phyloP scores from a whole-genome alignment of 2,888 invertebrate species.

The Lypha dubia region DNA sequence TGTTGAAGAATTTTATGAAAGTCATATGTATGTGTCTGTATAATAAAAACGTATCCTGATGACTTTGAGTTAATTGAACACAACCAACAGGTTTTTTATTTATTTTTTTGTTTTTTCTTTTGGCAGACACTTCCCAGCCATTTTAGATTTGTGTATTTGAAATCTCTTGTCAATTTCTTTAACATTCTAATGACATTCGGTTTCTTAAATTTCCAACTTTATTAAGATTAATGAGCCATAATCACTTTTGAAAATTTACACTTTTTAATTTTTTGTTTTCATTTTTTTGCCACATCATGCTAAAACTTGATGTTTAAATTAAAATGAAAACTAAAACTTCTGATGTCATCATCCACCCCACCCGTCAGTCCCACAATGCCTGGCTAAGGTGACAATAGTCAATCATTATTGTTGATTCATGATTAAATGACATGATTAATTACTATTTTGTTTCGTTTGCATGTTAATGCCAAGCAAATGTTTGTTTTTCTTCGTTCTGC shows the following conservation, averaged over 20 bases:
- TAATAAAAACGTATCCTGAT: background rate
- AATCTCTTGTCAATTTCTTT: slow-evolving; percentile 65
- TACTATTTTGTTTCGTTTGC: slow-evolving; percentile 32
- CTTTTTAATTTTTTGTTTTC: slow-evolving; percentile 40
- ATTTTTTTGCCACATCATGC: slow-evolving; percentile 55
- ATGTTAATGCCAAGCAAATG: background rate
- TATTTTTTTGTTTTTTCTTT: background rate
- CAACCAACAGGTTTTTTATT: slow-evolving; percentile 58
- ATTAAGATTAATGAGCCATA: slow-evolving; percentile 75
- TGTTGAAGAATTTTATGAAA: slow-evolving; percentile 25
- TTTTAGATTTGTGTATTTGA: slow-evolving; percentile 38
- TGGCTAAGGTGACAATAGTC: slow-evolving; percentile 63
- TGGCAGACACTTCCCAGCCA: slow-evolving; percentile 5
- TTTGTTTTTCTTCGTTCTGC: background rate
- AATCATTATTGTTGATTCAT: slow-evolving; percentile 32
- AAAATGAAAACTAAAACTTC: slow-evolving; percentile 31
- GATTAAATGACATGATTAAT: slow-evolving; percentile 65
- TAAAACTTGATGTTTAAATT: slow-evolving; percentile 61
- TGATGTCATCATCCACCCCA: background rate
- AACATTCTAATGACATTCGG: slow-evolving; percentile 73
- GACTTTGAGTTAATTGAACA: background rate
- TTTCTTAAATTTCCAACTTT: slow-evolving; percentile 70
- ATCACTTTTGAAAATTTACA: slow-evolving; percentile 25
- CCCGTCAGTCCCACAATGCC: background rate
- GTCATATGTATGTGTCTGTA: slow-evolving; percentile 24